Evolutionary conservation across 2,113 vertebrate genomes (phyloP), one percentile per base, ranked within the genome.

Genomic region (Zapornia atra): DNA sequence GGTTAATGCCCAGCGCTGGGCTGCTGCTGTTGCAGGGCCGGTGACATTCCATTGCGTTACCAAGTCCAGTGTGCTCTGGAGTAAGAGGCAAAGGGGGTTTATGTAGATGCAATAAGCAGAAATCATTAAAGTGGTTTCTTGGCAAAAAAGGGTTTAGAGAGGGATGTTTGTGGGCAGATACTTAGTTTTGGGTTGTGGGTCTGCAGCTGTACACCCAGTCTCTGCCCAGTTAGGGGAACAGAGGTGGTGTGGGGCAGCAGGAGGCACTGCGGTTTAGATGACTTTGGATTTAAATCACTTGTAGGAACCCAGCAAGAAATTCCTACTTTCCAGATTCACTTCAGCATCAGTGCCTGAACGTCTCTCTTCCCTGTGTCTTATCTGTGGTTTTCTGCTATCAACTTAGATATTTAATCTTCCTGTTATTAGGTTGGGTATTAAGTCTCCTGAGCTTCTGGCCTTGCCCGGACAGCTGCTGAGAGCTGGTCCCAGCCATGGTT

Each of bases 151-250:
- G 6, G 13, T 38, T 68, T 7, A 40, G 36, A 44, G 77, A 18
- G 24, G 28, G 7, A 7, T 29, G 25, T 38, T 40, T 73, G 44
- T 34, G 19, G 42, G 42, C 25, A 6, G 0, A 0, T 34, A 6
- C 6, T 16, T 19, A 16, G 9, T 46, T 20, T 5, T 0, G 50
- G 61, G 34, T 18, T 18, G 68, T 54, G 93, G 38, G 38, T 69
- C 34, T n/a, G 34, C 73, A 78, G 65, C 46, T 5, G 3, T 48
- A 15, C 60, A 6, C 9, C 28, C 13, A 7, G 78, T 25, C 28
- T 54, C 64, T 15, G 11, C 44, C 24, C 40, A 1, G n/a, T 2
- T 53, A 4, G 29, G 34, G 18, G 19, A 5, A 1, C 3, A 7
- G 73, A 24, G 77, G 44, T 15, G 8, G 59, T 2, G 64, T 10